These are phyloP conservation scores for Danionella dracula DNA, from an alignment of 2,797 vertebrate genomes.

Conservation along the genomic window DNA sequence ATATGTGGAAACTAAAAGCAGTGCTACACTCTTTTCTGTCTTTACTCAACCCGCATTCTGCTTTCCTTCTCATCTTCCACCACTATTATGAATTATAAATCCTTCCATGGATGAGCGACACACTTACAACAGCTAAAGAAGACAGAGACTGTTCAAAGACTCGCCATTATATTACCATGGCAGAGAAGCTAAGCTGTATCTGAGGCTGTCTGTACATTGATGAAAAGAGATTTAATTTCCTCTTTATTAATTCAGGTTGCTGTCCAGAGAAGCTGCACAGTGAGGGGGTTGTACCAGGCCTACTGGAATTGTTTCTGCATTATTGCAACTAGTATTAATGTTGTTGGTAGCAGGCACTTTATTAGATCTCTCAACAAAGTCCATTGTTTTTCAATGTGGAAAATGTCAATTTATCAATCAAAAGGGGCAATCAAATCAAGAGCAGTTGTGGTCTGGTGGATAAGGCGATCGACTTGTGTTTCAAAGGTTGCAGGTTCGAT, in stretches of 20 bases:
- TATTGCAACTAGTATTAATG: constrained; percentile 61
- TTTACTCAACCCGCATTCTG: constrained; percentile 12
- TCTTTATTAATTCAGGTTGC: constrained; percentile 58
- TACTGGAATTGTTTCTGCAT: constrained; percentile 56
- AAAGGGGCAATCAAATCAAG: neutral
- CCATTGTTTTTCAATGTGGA: constrained; percentile 29
- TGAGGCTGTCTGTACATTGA: constrained; percentile 36
- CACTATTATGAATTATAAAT: constrained; percentile 74
- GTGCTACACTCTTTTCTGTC: constrained; percentile 4
- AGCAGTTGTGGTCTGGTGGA: too few relatives aligned
- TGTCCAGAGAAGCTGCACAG: constrained; percentile 30
- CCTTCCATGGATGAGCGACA: constrained; percentile 54
- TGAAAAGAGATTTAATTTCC: constrained; percentile 55
- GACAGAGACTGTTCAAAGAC: neutral
- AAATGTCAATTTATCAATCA: constrained; percentile 46
- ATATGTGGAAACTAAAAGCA: constrained; percentile 10
- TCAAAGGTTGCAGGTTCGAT: too few relatives aligned
- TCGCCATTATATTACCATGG: constrained; percentile 34
- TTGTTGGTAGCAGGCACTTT: constrained; percentile 53
- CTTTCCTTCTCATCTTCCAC: constrained; percentile 51
- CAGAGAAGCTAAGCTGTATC: constrained; percentile 48
- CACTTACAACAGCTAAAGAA: constrained; percentile 33
- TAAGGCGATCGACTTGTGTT: too few relatives aligned
- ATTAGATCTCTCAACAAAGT: constrained; percentile 52
- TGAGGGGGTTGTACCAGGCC: constrained; percentile 3